These are phyloP conservation scores for Raja brachyura DNA, from an alignment of 2,113 vertebrate genomes.

Conservation along the genomic window DNA sequence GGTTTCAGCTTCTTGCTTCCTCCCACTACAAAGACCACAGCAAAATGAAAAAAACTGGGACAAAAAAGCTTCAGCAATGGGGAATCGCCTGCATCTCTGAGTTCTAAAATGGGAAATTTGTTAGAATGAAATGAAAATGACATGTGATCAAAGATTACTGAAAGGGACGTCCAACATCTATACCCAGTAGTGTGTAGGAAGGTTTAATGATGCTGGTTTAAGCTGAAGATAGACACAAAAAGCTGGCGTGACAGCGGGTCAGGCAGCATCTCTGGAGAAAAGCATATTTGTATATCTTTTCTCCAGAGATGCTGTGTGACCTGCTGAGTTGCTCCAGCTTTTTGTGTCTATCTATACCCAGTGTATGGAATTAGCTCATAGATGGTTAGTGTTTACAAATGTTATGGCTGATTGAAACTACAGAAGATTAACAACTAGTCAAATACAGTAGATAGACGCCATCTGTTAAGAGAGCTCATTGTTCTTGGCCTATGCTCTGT, in stretches of 20 bases:
- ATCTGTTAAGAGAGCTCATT: background rate
- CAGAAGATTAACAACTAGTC: background rate
- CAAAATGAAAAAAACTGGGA: background rate
- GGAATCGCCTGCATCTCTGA: background rate
- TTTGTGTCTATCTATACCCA: too few species aligned
- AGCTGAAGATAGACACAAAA: too few species aligned
- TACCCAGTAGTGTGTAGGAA: too few species aligned
- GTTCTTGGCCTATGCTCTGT: background rate
- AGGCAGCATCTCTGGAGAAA: too few species aligned
- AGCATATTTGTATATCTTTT: too few species aligned
- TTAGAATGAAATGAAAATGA: background rate
- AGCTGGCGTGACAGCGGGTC: too few species aligned
- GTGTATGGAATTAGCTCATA: background rate
- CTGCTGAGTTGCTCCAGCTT: too few species aligned
- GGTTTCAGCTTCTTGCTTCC: too few species aligned
- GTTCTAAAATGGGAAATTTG: background rate
- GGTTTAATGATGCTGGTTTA: too few species aligned
- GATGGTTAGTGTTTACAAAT: background rate
- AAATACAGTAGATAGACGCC: background rate
- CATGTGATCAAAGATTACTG: too few species aligned
- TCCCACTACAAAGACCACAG: background rate
- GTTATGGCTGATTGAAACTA: background rate
- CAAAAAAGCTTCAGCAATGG: background rate
- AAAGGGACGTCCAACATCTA: background rate
- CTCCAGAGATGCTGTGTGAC: too few species aligned